Percentiles rank a stretch among this genome's conserved stretches.
phyloP scores from a whole-genome alignment of 1,140 invertebrate species.

The Hycleus phaleratus region DNA sequence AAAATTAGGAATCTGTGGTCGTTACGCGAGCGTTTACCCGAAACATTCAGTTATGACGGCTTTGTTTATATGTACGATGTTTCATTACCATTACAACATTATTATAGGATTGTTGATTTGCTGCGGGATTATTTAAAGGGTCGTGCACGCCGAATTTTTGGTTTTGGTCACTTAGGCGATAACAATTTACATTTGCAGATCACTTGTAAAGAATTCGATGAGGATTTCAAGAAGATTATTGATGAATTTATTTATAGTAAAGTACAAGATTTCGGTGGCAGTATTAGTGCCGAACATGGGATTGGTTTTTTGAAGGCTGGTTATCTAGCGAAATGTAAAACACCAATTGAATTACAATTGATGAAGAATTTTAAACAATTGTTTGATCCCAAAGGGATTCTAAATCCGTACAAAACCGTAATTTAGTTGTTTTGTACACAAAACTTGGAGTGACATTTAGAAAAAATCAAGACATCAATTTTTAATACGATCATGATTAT shows the following conservation, averaged over 20 bases:
- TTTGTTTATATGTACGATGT: slow-evolving; percentile 95
- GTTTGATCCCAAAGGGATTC: slow-evolving; percentile 87
- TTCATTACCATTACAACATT: slow-evolving; percentile 72
- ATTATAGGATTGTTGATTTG: slow-evolving; percentile 72
- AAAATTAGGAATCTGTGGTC: slow-evolving; percentile 75
- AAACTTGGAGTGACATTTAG: too few relatives aligned
- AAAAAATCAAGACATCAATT: too few relatives aligned
- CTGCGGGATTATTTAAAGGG: slow-evolving; percentile 56
- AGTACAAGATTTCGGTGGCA: slow-evolving; percentile 68
- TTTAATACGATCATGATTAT: too few relatives aligned
- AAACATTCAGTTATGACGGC: slow-evolving; percentile 68
- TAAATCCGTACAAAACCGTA: slow-evolving; percentile 90
- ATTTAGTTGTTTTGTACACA: neutral
- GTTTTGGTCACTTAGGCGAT: slow-evolving; percentile 90
- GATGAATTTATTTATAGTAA: slow-evolving; percentile 88
- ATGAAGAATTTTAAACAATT: slow-evolving; percentile 79
- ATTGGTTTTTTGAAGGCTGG: slow-evolving; percentile 84
- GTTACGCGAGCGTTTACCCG: slow-evolving; percentile 76
- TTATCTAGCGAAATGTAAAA: slow-evolving; percentile 73
- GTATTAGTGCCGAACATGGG: slow-evolving; percentile 93
- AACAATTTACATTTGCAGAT: slow-evolving; percentile 90
- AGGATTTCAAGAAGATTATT: slow-evolving; percentile 58
- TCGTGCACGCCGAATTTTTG: slow-evolving; percentile 58
- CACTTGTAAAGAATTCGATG: slow-evolving; percentile 58
- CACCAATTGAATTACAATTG: slow-evolving; percentile 46